Evolutionary conservation across 2,797 vertebrate genomes (phyloP), one percentile per base, ranked within the genome.

Genomic region (Gadopsis marmoratus): DNA sequence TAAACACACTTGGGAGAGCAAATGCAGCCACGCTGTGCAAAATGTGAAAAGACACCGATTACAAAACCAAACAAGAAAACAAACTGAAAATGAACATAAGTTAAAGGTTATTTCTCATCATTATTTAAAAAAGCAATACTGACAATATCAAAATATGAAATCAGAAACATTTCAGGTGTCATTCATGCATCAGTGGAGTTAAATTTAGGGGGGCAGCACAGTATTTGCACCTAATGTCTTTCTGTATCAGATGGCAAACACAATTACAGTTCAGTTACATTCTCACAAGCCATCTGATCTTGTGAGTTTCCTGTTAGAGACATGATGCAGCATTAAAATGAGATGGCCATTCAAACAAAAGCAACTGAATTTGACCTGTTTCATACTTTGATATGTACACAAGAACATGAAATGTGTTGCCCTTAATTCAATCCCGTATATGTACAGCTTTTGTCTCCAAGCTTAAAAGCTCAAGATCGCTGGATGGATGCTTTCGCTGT

Each of bases 11-110:
- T 63, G 8, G 8, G 59, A 82, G 71, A 85, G 51, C 74, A 78
- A 82, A 85, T 80, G 84, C 85, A 86, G 81, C 85, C 85, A 82
- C 74, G 11, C 86, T 93, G 94, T 94, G 94, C 94, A 95, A 94
- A 92, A 85, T 91, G 78, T 88, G 78, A 91, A 85, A 69, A 75
- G 85, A 80, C 48, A 79, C 58, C 76, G 29, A 83, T 67, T 75
- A 79, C 65, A 66, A 88, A 87, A 73, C 48, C 62, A 70, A 85
- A 85, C 53, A 48, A 60, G 37, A 26, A 77, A 77, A 79, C 50
- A 58, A 82, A 79, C 41, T 69, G 48, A 45, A 78, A 83, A 72
- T 68, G 2, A 78, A 71, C 43, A 37, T 3, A 83, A 70, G 58
- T 74, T 71, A 69, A 82, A 87, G 59, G 39, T 74, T 76, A 67